Base-by-base conservation (phyloP, 2,888 invertebrate species). In the Dorcus hopei region DNA sequence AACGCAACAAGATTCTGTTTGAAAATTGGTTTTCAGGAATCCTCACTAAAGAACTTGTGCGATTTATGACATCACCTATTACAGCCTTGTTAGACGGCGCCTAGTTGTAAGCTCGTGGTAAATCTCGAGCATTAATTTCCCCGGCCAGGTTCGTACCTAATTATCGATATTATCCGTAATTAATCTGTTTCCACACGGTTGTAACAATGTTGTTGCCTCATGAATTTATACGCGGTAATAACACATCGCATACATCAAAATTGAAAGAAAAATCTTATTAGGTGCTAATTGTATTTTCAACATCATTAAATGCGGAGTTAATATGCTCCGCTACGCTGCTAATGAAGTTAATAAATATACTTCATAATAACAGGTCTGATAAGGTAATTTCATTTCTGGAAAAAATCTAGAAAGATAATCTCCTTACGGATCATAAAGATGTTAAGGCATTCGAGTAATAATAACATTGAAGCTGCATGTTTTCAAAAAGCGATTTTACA, bases 211-310 rank as follows among this genome's bases (percentile, higher is more conserved):
- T 38, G 39, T 41, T 39, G 38, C 41, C 52, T 38, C 40, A 14
- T 52, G 16, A 38, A 52, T 52, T 52, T 52, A 52, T 38, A 38
- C 39, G 9, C 52, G 38, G n/a, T 52, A 52, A 43, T 52, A 52
- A 52, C 52, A 11, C 14, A 40, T 52, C 38, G 40, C 40, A 52
- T 40, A 52, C 40, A 38, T 38, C 49, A 39, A 49, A 54, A 33
- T 39, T 19, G 26, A 49, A 26, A 14, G 19, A 40, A 53, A 38
- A 16, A 41, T 16, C 11, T 54, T 49, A 33, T 23, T 16, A 55
- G 40, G 55, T 55, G 55, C 42, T 55, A 49, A 55, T 55, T 55
- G 55, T 48, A 55, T 55, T 55, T 55, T 49, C 55, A 55, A 49
- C 42, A 49, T 49, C 49, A 16, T 45, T 40, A 40, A 55, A 45